Evolutionary conservation across 1,140 invertebrate genomes (phyloP).

Genomic region (Atta texana): DNA sequence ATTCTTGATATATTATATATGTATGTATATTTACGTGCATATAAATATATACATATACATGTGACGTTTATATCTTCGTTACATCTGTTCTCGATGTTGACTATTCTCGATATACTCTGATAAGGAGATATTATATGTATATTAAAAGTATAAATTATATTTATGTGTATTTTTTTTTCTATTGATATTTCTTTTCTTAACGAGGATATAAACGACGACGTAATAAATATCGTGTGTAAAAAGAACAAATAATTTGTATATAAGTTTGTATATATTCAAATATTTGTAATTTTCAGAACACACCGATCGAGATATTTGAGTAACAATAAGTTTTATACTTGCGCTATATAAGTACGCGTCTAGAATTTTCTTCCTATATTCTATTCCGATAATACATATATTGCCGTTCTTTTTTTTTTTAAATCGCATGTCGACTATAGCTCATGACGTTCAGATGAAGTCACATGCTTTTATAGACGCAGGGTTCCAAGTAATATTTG

Average conservation of each 20-base stretch:
- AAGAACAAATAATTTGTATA: conserved; percentile 71
- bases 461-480: conserved; percentile 14
- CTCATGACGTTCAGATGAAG: conserved; percentile 31
- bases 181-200: not conserved
- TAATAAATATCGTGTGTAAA: conserved; percentile 69
- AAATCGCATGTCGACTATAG: conserved; percentile 14
- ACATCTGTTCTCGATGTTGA: not conserved
- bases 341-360: conserved; percentile 19
- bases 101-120: conserved; percentile 22
- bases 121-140: conserved; percentile 40
- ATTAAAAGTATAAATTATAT: conserved; percentile 48
- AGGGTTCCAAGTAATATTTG: conserved; percentile 8
- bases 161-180: conserved; percentile 40
- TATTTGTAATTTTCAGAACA: conserved; percentile 71
- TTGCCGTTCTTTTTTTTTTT: conserved; percentile 23
- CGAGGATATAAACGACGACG: conserved; percentile 69
- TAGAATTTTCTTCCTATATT: conserved; percentile 13
- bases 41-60: conserved; percentile 58
- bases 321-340: conserved; percentile 71
- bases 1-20: conserved; percentile 48
- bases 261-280: conserved; percentile 75
- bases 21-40: conserved; percentile 46
- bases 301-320: conserved; percentile 68
- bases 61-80: conserved; percentile 72
- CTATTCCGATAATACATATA: conserved; percentile 22